Base-by-base conservation (phyloP, 2,113 vertebrate genomes). In the Melierax canorus region DNA sequence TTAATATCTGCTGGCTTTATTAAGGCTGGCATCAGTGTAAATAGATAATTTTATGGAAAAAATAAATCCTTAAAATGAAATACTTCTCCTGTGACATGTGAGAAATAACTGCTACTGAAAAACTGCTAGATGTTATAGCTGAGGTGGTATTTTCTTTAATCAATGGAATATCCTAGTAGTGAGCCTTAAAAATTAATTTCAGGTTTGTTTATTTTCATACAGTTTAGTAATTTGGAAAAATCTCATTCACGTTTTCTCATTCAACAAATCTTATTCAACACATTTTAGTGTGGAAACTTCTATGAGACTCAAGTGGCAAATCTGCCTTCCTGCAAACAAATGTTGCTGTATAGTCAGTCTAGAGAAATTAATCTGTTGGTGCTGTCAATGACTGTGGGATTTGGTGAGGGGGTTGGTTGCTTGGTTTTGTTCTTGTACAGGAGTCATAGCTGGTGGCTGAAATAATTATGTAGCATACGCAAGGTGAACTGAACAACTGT, bases 1-100 rank as follows among this genome's bases (percentile, higher is more conserved):
- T 91, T 38, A 96, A 72, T 94, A 84, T 92, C 56, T 94, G 32
- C 46, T 86, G 60, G 55, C 64, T 92, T 94, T 96, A 92, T 96
- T 83, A 88, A 81, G 48, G 59, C 46, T 93, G 88, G 34, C 69
- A 88, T 90, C 72, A 64, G n/a, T 83, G 51, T 81, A 88, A 88
- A 86, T 64, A 78, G 53, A 60, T 90, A 86, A 74, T 84, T 91
- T 91, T 73, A 84, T 88, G 86, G 39, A 56, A 88, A 89, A 51
- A 75, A 76, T 19, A 94, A 91, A 90, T 94, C 50, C 36, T 83
- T 86, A 84, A 81, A 94, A 81, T 94, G 50, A 94, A 89, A 94
- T 92, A 92, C 5, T 92, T 78, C 30, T 83, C 12, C 18, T 41
- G 29, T 55, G 92, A 41, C 11, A 4, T 15, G 48, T 7, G 27